Evolutionary conservation across 2,888 invertebrate species (phyloP).

Genomic region (Apodemia duryi): DNA sequence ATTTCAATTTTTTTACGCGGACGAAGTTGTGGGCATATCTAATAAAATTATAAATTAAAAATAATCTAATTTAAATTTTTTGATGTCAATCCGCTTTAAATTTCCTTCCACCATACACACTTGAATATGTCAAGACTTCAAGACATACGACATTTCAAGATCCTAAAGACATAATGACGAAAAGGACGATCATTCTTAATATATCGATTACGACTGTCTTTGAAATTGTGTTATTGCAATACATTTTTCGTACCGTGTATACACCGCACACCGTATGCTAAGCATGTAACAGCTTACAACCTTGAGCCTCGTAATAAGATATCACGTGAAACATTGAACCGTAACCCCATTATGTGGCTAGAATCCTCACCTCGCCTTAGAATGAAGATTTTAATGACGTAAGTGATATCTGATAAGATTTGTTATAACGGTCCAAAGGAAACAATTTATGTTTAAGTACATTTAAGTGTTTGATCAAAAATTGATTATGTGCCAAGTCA

Average conservation of each 20-base stretch:
- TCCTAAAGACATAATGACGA: no score
- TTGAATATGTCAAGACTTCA: no score
- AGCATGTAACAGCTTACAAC: slow-evolving; percentile 1
- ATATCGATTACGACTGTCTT: not conserved
- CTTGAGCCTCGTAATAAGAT: slow-evolving; percentile 7
- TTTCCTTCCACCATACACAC: no score
- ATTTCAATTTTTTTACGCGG: no score
- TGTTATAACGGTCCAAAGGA: not conserved
- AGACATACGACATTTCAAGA: no score
- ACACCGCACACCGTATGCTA: not conserved
- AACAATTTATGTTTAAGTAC: not conserved
- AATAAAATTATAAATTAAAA: no score
- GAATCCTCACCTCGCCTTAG: not conserved
- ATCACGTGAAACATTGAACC: slow-evolving; percentile 6
- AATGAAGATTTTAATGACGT: slow-evolving; percentile 3
- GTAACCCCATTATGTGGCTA: slow-evolving; percentile 1
- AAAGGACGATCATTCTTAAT: no score
- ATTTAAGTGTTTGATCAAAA: not conserved
- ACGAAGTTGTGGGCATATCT: no score
- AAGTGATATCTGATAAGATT: slow-evolving; percentile 3
- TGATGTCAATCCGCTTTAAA: no score
- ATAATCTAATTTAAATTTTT: no score
- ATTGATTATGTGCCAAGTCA: not conserved
- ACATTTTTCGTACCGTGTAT: not conserved
- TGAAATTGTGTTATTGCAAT: not conserved